These are phyloP conservation scores for Pollenia griseotomentosa DNA, from an alignment of 2,888 invertebrate genomes.

Conservation along the genomic window DNA sequence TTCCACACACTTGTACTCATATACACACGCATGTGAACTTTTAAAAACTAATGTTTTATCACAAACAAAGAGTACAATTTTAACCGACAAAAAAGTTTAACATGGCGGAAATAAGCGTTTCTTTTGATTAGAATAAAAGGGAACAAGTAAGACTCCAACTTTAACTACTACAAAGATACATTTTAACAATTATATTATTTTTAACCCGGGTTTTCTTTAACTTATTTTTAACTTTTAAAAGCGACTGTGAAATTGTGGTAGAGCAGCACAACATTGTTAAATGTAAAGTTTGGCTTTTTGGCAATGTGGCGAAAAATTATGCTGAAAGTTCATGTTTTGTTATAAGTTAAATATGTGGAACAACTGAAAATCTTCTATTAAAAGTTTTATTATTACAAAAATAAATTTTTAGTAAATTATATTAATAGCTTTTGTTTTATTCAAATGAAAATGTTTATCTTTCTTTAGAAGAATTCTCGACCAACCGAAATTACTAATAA, in stretches of 20 bases:
- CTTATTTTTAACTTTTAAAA: background rate
- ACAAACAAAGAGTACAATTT: slow-evolving; percentile 38
- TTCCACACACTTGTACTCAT: background rate
- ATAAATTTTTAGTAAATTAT: too few relatives aligned
- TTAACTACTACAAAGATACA: background rate
- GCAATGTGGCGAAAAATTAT: background rate
- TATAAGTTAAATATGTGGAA: too few relatives aligned
- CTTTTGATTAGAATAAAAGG: background rate
- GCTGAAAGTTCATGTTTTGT: background rate
- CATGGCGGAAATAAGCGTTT: slow-evolving; percentile 51
- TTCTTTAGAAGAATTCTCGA: too few relatives aligned
- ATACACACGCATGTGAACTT: too few relatives aligned
- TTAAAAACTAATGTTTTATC: background rate
- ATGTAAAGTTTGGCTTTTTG: background rate
- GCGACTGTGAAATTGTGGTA: background rate
- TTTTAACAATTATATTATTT: slow-evolving; percentile 29
- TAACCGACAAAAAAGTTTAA: slow-evolving; percentile 19
- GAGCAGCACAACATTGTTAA: background rate
- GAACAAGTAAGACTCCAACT: background rate
- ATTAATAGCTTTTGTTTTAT: too few relatives aligned
- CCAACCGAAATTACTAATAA: too few relatives aligned
- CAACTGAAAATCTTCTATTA: too few relatives aligned
- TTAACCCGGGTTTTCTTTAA: slow-evolving; percentile 10
- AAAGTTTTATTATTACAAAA: too few relatives aligned
- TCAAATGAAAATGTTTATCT: too few relatives aligned